Conservation (phyloP, 1,140 invertebrate species). For the Rhopalosiphum maidis region DNA sequence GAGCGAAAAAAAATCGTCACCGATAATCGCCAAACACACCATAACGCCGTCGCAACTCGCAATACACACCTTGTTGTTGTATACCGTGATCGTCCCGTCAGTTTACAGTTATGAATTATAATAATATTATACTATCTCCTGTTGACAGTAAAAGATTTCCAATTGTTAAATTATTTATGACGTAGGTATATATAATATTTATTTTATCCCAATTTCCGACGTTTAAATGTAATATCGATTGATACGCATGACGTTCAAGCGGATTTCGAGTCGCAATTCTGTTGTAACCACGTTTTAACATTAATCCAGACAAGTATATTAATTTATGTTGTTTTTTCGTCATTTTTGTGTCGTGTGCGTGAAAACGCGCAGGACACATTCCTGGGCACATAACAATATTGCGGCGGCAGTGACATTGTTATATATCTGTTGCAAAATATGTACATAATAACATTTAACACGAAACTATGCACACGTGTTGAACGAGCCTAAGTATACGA, state of each 20-base stretch:
- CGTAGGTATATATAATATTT: neutral
- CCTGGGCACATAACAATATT: neutral
- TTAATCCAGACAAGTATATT: neutral
- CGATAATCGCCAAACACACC: neutral
- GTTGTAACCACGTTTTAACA: neutral
- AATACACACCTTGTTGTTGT: neutral
- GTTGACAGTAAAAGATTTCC: neutral
- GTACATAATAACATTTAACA: constrained; percentile 13
- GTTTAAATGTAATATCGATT: neutral
- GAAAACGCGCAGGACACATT: neutral
- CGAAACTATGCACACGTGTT: constrained; percentile 6
- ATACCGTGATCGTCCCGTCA: neutral
- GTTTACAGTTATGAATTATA: neutral
- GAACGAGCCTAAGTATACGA: neutral
- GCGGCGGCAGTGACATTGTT: neutral
- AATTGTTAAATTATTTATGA: neutral
- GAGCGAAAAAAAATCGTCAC: neutral
- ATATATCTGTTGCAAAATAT: neutral
- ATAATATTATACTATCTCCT: neutral
- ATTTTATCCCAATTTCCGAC: neutral
- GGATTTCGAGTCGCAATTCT: neutral
- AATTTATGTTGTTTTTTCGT: neutral
- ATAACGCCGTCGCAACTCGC: neutral
- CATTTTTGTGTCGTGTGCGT: neutral
- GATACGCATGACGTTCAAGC: neutral